These are phyloP conservation scores for Paragorgia papillata DNA, from an alignment of 92 coral and sea anemone species.

Conservation along the genomic window DNA sequence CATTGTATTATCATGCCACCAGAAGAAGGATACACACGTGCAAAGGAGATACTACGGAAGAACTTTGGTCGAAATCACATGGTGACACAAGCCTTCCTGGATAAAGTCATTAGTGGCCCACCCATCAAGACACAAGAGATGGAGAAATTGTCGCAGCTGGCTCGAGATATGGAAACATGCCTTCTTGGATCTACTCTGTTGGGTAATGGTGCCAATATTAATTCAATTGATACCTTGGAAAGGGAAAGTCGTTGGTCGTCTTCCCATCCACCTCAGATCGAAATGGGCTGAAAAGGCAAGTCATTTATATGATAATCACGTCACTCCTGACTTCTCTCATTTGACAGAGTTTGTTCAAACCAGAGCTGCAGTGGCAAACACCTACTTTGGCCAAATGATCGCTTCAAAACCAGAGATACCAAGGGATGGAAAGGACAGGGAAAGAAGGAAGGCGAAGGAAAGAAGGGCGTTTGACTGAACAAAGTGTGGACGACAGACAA, in stretches of 20 bases:
- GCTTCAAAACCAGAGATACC: slow-evolving; percentile 10
- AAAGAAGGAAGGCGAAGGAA: neutral
- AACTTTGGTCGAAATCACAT: slow-evolving; percentile 63
- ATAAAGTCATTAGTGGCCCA: slow-evolving; percentile 60
- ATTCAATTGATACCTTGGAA: slow-evolving; percentile 37
- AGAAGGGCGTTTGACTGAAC: slow-evolving; percentile 46
- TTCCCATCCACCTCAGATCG: slow-evolving; percentile 49
- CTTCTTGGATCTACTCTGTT: slow-evolving; percentile 53
- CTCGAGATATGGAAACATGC: slow-evolving; percentile 63
- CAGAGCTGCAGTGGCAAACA: too few species aligned
- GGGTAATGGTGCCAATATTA: slow-evolving; percentile 46
- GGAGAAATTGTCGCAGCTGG: slow-evolving; percentile 52
- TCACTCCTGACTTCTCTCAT: slow-evolving; percentile 41
- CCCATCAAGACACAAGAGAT: slow-evolving; percentile 39
- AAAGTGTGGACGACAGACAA: slow-evolving; percentile 55
- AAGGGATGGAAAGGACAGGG: neutral
- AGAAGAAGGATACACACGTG: slow-evolving; percentile 59
- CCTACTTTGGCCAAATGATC: slow-evolving; percentile 35
- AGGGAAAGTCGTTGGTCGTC: slow-evolving; percentile 57
- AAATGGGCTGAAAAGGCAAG: slow-evolving; percentile 63
- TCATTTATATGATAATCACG: slow-evolving; percentile 40
- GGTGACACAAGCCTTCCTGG: slow-evolving; percentile 57
- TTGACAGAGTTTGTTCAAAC: slow-evolving; percentile 41
- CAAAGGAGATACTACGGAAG: slow-evolving; percentile 51
- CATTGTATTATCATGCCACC: slow-evolving; percentile 61